phyloP scores from a whole-genome alignment of 2,888 invertebrate genomes.

The Zaprionus obscuricornis region DNA sequence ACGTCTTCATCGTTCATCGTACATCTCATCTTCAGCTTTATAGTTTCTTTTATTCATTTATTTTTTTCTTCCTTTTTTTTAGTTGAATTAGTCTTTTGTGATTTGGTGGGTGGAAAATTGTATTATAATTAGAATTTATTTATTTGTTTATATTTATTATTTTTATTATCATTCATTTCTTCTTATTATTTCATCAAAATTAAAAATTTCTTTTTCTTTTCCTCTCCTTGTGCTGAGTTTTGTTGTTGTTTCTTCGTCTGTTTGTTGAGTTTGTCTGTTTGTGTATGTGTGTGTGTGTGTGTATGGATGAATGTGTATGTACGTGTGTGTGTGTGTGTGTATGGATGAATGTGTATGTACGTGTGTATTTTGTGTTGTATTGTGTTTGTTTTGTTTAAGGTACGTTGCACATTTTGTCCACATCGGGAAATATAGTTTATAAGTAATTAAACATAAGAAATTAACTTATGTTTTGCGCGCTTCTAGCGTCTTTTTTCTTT shows the following conservation, averaged over 20 bases:
- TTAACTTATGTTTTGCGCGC: constrained; percentile 73
- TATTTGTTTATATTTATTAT: constrained; percentile 19
- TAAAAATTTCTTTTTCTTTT: too few relatives aligned
- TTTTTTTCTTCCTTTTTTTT: constrained; percentile 18
- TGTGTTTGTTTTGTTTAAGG: constrained; percentile 53
- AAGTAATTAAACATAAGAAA: constrained; percentile 75
- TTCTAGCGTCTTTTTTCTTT: constrained; percentile 64
- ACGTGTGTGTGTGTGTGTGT: too few relatives aligned
- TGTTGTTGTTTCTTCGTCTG: too few relatives aligned
- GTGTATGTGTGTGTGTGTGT: too few relatives aligned
- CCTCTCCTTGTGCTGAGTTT: too few relatives aligned
- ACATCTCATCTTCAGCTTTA: too few relatives aligned
- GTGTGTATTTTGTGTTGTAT: constrained; percentile 1
- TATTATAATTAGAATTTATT: constrained; percentile 42
- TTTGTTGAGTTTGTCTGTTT: too few relatives aligned
- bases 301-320: too few relatives aligned
- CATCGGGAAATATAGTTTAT: constrained; percentile 58
- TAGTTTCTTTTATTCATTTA: constrained; percentile 22
- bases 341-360: too few relatives aligned
- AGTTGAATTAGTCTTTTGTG: constrained; percentile 74
- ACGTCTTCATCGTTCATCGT: too few relatives aligned
- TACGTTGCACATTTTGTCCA: constrained; percentile 75
- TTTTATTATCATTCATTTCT: constrained; percentile 24
- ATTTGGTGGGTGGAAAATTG: constrained; percentile 73
- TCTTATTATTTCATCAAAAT: too few relatives aligned